These are phyloP conservation scores for Mimumesa dahlbomi DNA, from an alignment of 2,888 invertebrate species.

Conservation along the genomic window DNA sequence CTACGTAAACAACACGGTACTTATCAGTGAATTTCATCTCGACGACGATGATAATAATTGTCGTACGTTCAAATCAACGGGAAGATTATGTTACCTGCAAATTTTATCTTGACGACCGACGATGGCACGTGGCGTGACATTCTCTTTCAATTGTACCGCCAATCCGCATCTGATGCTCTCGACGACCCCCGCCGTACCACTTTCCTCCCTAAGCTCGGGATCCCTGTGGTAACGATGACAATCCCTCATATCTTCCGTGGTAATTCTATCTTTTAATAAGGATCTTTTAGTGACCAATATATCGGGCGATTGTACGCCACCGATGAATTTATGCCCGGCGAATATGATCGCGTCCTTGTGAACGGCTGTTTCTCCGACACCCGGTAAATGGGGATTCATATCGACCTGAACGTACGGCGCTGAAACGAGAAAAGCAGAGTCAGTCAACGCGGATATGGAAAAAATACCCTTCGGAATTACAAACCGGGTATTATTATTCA, in stretches of 20 bases:
- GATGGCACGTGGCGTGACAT: conserved; percentile 88
- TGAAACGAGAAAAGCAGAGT: conserved; percentile 61
- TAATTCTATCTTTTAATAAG: conserved; percentile 80
- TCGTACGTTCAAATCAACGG: not conserved
- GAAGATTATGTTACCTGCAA: conserved; percentile 84
- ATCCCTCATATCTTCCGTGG: conserved; percentile 75
- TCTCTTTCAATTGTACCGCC: conserved; percentile 92
- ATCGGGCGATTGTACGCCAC: conserved; percentile 93
- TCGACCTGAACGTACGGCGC: conserved; percentile 89
- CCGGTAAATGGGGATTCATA: conserved; percentile 90
- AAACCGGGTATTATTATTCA: no score
- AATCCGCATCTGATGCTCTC: conserved; percentile 92
- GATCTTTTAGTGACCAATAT: conserved; percentile 82
- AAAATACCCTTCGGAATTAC: no score
- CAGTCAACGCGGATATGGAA: no score
- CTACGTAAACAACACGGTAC: no score
- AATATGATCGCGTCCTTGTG: conserved; percentile 95
- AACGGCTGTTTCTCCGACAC: conserved; percentile 86
- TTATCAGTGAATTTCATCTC: no score
- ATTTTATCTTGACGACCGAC: conserved; percentile 87
- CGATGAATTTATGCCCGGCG: conserved; percentile 94
- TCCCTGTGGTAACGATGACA: conserved; percentile 80
- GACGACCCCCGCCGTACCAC: conserved; percentile 88
- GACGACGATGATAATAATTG: no score
- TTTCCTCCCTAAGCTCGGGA: conserved; percentile 87